Evolutionary conservation across 2,888 invertebrate species (phyloP).

Genomic region (Morpho deidamia): DNA sequence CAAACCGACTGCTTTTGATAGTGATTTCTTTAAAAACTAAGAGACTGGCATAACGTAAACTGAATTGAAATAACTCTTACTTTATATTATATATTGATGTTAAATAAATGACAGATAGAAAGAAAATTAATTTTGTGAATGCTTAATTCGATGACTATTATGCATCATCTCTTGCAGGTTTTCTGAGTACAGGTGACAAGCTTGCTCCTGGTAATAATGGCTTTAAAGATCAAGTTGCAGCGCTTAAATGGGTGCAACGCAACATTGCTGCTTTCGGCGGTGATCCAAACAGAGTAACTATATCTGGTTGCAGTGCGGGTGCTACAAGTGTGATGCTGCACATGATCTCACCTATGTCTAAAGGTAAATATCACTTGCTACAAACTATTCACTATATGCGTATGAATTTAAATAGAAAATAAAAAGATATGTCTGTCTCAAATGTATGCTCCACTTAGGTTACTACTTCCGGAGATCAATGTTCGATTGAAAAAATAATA

Average conservation of each 20-base stretch:
- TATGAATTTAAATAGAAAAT: too few relatives aligned
- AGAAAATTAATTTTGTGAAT: too few relatives aligned
- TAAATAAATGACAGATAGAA: too few relatives aligned
- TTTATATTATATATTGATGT: too few relatives aligned
- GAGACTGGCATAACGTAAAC: too few relatives aligned
- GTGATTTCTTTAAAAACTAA: too few relatives aligned
- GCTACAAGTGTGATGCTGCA: constrained; percentile 68
- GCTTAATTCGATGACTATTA: too few relatives aligned
- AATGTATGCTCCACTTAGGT: too few relatives aligned
- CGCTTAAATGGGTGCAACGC: constrained; percentile 79
- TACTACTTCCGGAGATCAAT: too few relatives aligned
- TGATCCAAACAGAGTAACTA: constrained; percentile 78
- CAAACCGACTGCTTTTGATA: too few relatives aligned
- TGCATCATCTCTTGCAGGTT: constrained; percentile 43
- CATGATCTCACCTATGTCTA: constrained; percentile 81
- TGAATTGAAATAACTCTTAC: too few relatives aligned
- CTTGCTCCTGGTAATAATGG: constrained; percentile 81
- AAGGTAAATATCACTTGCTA: constrained; percentile 40
- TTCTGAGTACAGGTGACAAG: constrained; percentile 79
- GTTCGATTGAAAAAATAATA: too few relatives aligned
- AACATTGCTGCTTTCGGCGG: constrained; percentile 82
- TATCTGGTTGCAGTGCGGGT: constrained; percentile 79
- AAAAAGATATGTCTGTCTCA: background rate
- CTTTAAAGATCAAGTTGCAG: constrained; percentile 81
- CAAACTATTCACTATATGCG: background rate